Percentiles rank a stretch among this genome's conserved stretches.
These are phyloP conservation scores for Napeogenes inachia DNA, from an alignment of 2,888 invertebrate genomes.

Conservation along the genomic window DNA sequence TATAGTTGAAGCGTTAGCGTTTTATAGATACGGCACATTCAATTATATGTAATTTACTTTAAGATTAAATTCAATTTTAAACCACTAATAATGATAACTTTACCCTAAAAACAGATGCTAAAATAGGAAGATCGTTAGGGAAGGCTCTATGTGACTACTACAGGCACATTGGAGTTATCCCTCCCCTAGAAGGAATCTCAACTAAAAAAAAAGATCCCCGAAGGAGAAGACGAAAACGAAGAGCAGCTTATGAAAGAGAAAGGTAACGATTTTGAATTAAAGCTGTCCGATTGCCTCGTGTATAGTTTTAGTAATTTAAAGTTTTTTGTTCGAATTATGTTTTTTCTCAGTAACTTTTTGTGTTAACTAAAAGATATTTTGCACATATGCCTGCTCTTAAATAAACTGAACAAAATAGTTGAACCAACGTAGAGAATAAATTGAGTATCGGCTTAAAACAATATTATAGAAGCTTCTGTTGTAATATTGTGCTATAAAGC, in stretches of 20 bases:
- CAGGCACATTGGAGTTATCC: conserved; percentile 75
- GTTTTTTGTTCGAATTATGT: not conserved
- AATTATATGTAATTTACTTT: too few species aligned
- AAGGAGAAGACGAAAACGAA: conserved; percentile 52
- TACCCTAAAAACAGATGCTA: conserved; percentile 45
- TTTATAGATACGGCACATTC: too few species aligned
- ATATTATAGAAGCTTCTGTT: too few species aligned
- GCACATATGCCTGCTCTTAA: too few species aligned
- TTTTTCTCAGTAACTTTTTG: not conserved
- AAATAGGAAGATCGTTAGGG: conserved; percentile 68
- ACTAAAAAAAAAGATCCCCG: conserved; percentile 57
- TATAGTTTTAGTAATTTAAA: not conserved
- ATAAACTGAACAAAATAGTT: too few species aligned
- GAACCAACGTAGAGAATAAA: too few species aligned
- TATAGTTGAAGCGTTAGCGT: too few species aligned
- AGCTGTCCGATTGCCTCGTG: not conserved
- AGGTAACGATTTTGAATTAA: conserved; percentile 38
- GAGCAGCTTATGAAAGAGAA: conserved; percentile 53
- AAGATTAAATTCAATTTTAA: conserved; percentile 7
- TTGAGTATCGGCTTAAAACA: too few species aligned
- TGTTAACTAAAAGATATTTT: too few species aligned
- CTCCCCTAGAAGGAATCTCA: conserved; percentile 57
- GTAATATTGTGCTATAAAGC: too few species aligned
- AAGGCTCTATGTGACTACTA: conserved; percentile 78
- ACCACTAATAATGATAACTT: conserved; percentile 10